phyloP scores from a whole-genome alignment of 2,113 vertebrate species.

The Chinchilla lanigera region DNA sequence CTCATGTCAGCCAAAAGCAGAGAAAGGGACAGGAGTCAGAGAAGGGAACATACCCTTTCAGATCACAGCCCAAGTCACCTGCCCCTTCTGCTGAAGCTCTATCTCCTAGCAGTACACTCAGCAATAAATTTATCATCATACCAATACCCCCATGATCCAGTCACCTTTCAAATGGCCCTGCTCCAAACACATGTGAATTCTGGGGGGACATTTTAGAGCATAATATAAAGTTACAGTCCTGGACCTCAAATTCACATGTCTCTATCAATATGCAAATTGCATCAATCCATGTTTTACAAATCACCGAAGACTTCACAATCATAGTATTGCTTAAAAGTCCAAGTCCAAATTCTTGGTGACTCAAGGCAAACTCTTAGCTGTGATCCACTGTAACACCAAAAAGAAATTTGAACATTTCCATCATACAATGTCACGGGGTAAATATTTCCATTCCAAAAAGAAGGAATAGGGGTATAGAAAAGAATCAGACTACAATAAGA shows the following conservation, averaged over 20 bases:
- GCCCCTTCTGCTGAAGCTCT: background rate
- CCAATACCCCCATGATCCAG: background rate
- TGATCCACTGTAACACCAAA: background rate
- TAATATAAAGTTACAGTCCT: background rate
- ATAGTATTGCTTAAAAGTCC: background rate
- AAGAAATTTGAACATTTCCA: background rate
- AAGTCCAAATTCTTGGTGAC: background rate
- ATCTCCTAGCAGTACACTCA: background rate
- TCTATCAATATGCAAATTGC: background rate
- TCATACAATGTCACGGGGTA: background rate
- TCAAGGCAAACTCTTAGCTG: background rate
- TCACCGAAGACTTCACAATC: background rate
- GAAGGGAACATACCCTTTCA: background rate
- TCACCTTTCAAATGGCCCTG: background rate
- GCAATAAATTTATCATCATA: background rate
- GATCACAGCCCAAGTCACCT: background rate
- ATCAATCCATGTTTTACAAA: background rate
- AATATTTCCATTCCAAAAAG: background rate
- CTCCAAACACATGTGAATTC: background rate
- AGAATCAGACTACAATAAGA: background rate
- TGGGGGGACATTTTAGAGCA: background rate
- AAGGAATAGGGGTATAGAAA: background rate
- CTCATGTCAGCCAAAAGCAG: background rate
- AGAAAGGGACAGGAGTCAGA: background rate
- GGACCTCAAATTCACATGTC: background rate